Conservation (phyloP, 1,140 invertebrate genomes). For the Anagrus nilaparvatae region DNA sequence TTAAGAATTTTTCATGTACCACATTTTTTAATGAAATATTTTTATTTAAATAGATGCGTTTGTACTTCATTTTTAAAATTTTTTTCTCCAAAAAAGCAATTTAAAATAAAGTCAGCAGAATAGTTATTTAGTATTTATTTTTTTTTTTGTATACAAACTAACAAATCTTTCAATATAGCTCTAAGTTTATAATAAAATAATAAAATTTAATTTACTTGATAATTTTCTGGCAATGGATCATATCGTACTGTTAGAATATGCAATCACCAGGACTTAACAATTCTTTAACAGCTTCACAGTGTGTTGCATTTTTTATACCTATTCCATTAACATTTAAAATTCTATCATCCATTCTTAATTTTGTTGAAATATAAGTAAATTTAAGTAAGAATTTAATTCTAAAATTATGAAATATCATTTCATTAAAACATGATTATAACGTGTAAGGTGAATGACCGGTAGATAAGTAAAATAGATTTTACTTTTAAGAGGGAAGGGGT, state of each 20-base stretch:
- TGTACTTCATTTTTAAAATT: slow-evolving; percentile 8
- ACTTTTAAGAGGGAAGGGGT: no score
- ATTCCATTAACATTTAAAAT: slow-evolving; percentile 88
- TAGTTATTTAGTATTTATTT: slow-evolving; percentile 3
- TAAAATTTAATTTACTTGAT: slow-evolving; percentile 85
- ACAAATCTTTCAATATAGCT: not conserved
- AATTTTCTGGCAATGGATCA: slow-evolving; percentile 87
- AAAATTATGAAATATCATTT: no score
- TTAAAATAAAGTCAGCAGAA: slow-evolving; percentile 5
- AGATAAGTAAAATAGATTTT: no score
- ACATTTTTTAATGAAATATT: slow-evolving; percentile 6
- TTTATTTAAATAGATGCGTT: slow-evolving; percentile 8
- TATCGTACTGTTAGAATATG: slow-evolving; percentile 82
- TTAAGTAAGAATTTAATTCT: no score
- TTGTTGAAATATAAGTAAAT: no score
- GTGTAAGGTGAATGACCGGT: no score
- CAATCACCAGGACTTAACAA: slow-evolving; percentile 75
- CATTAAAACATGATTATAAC: no score
- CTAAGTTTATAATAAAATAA: slow-evolving; percentile 9
- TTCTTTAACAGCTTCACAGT: slow-evolving; percentile 90
- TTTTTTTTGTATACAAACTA: not conserved
- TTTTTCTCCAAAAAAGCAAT: no score
- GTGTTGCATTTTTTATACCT: slow-evolving; percentile 78
- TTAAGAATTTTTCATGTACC: slow-evolving; percentile 6
- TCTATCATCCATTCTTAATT: slow-evolving; percentile 90